phyloP scores from a whole-genome alignment of 2,797 vertebrate genomes.

The Thaleichthys pacificus region DNA sequence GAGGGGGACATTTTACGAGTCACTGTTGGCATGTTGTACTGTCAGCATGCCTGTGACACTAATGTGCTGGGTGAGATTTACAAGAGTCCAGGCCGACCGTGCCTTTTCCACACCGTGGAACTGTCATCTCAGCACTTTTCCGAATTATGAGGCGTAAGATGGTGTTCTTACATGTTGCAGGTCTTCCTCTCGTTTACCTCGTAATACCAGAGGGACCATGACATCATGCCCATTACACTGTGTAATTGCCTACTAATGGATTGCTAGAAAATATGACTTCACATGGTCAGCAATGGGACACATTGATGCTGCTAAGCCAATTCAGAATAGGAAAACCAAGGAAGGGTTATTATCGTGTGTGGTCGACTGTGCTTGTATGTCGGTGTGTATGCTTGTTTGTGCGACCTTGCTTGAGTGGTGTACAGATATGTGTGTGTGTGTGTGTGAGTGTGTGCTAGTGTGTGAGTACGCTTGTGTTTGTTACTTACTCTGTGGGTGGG shows the following conservation, averaged over 20 bases:
- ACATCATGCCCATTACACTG: conserved; percentile 54
- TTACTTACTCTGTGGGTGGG: conserved; percentile 93
- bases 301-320: not conserved
- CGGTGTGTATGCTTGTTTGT: not conserved
- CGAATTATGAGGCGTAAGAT: too few species aligned
- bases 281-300: conserved; percentile 12
- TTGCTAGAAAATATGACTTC: conserved; percentile 32
- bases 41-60: conserved; percentile 34
- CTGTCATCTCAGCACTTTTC: conserved; percentile 34
- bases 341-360: not conserved
- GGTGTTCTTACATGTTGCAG: conserved; percentile 16
- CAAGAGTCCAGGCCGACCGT: conserved; percentile 23
- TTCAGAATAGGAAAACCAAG: not conserved
- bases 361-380: not conserved
- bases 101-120: conserved; percentile 2
- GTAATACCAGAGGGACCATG: conserved; percentile 21
- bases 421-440: not conserved
- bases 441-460: not conserved
- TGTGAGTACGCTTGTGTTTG: too few species aligned
- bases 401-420: not conserved
- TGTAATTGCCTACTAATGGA: conserved; percentile 41
- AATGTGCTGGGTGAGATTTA: conserved; percentile 47
- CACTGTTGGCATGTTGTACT: conserved; percentile 38
- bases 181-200: conserved; percentile 5
- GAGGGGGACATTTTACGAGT: conserved; percentile 19